These are phyloP conservation scores for Lepidostoma basale DNA, from an alignment of 1,140 invertebrate genomes.

Conservation along the genomic window DNA sequence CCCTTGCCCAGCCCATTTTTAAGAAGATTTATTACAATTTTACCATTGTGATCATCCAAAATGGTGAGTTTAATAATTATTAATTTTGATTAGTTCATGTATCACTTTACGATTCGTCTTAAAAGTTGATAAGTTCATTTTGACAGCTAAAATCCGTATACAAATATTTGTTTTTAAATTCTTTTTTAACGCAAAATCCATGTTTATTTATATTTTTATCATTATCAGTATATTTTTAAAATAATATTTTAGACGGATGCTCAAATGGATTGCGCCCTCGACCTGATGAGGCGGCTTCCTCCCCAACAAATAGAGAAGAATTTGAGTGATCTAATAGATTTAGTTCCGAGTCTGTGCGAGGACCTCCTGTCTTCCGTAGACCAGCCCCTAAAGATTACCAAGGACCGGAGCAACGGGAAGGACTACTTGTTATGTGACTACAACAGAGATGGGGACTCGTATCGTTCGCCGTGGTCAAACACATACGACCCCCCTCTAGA, in stretches of 20 bases:
- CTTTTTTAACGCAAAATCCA: too few relatives aligned
- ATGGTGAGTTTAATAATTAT: slow-evolving; percentile 24
- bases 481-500: slow-evolving; percentile 97
- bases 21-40: slow-evolving; percentile 20
- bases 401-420: slow-evolving; percentile 92
- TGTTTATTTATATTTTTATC: neutral
- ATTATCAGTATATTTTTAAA: slow-evolving; percentile 22
- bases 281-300: slow-evolving; percentile 97
- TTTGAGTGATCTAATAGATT: slow-evolving; percentile 94
- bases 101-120: neutral
- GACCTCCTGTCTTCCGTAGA: slow-evolving; percentile 97
- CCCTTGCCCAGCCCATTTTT: slow-evolving; percentile 36
- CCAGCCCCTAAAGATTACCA: slow-evolving; percentile 96
- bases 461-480: slow-evolving; percentile 99
- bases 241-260: slow-evolving; percentile 82
- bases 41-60: slow-evolving; percentile 31
- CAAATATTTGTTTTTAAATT: slow-evolving; percentile 21
- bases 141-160: slow-evolving; percentile 15
- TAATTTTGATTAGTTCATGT: neutral
- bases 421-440: slow-evolving; percentile 99
- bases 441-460: slow-evolving; percentile 98
- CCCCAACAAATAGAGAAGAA: slow-evolving; percentile 99
- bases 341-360: slow-evolving; percentile 95
- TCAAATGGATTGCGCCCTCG: slow-evolving; percentile 97
- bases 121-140: neutral